Conservation (phyloP, 2,888 invertebrate genomes). For the Heliconius hortense region DNA sequence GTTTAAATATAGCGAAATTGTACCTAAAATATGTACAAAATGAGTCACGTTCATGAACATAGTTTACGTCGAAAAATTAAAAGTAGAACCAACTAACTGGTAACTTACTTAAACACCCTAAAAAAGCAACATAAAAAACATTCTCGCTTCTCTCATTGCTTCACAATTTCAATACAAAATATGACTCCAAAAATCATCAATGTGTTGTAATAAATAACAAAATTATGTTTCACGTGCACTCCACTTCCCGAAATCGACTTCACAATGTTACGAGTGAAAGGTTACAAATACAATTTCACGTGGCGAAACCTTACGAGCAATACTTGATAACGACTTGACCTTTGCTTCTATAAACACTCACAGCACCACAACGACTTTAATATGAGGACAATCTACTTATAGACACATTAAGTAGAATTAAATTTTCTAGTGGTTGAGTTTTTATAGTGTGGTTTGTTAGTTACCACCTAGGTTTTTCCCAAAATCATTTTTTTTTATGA, state of each 20-base stretch:
- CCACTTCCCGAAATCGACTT: constrained; percentile 3
- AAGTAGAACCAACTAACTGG: background rate
- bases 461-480: background rate
- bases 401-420: background rate
- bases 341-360: constrained; percentile 28
- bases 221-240: background rate
- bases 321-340: constrained; percentile 30
- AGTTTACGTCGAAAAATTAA: no score
- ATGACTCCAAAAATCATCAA: background rate
- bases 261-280: constrained; percentile 23
- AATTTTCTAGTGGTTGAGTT: background rate
- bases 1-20: no score
- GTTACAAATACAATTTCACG: constrained; percentile 33
- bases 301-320: constrained; percentile 28
- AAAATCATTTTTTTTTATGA: background rate
- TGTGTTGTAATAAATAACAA: background rate
- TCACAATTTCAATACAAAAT: background rate
- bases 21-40: no score
- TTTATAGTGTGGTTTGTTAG: background rate
- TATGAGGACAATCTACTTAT: constrained; percentile 31
- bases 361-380: constrained; percentile 8
- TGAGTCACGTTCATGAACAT: no score
- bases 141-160: background rate
- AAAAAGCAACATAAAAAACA: background rate
- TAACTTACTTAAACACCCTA: background rate